phyloP scores from a whole-genome alignment of 2,113 vertebrate genomes.

The Pachycephala philippinensis region DNA sequence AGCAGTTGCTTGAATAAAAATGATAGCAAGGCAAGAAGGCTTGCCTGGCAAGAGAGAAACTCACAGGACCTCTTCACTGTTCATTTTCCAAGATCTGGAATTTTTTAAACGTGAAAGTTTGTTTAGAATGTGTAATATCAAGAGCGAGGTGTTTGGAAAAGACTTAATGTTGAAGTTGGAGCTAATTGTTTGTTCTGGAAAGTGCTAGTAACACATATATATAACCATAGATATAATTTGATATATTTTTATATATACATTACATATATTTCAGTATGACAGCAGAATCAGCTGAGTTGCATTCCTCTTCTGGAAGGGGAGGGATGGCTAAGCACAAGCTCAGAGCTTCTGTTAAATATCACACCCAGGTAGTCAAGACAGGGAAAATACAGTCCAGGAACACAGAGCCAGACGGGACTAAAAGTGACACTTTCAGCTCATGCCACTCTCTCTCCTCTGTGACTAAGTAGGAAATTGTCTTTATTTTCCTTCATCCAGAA shows the following conservation, averaged over 20 bases:
- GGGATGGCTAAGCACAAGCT: not conserved
- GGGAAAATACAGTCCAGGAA: not conserved
- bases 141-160: conserved; percentile 41
- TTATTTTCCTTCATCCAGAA: not conserved
- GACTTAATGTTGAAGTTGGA: conserved; percentile 1
- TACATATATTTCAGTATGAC: not conserved
- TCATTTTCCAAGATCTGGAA: conserved; percentile 26
- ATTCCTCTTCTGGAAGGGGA: not conserved
- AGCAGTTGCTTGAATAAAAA: not conserved
- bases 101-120: conserved; percentile 28
- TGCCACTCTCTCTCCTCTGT: not conserved
- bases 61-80: not conserved
- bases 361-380: not conserved
- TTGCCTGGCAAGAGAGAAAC: not conserved
- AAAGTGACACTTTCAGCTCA: not conserved
- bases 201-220: not conserved
- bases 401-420: not conserved
- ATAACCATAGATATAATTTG: not conserved
- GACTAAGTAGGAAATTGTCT: not conserved
- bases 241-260: not conserved
- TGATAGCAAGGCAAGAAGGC: not conserved
- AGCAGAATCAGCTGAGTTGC: not conserved
- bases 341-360: conserved; percentile 8
- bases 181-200: conserved; percentile 16
- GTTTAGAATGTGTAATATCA: conserved; percentile 41